Base-by-base conservation (phyloP, 2,113 vertebrate species). In the Oceanites oceanicus region DNA sequence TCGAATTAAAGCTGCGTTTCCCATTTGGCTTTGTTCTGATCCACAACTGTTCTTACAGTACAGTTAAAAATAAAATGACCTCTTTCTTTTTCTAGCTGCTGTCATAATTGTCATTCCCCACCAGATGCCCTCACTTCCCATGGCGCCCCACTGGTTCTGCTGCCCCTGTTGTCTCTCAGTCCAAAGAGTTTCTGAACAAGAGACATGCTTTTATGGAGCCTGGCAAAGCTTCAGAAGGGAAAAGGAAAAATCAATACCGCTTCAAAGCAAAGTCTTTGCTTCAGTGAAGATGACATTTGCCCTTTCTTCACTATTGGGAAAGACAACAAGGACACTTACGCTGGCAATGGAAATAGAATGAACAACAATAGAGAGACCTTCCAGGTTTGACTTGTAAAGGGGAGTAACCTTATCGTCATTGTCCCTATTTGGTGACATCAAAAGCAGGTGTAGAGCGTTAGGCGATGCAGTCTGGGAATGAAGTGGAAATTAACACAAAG, bases 251-350 rank as follows among this genome's bases (percentile, higher is more conserved):
- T 97, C 96, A 96, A 97, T 97, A 96, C 65, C 0, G 36, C 92
- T 96, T 97, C 97, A 97, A 96, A 96, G 94, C 75, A 52, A 84
- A 95, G 88, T 65, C 93, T 96, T 95, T 96, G 94, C 97, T 97
- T 96, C 96, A 96, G 92, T 94, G 97, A 96, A 94, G 93, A 83
- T 97, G 97, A 97, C 96, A 97, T 86, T 96, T 97, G 97, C 95
- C 94, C 97, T 96, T 88, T 95, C 94, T 95, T 93, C 93, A 88
- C 95, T 93, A 86, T 90, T 61, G 88, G 96, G 92, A 94, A 96
- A 97, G 96, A 95, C 96, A 97, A 97, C 91, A 92, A 97, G 96
- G 95, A 92, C 93, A 94, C 79, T 95, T 92, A 96, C 53, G 68
- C 82, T 21, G 3, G 86, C 68, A 72, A 84, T 75, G 95, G 97